Evolutionary conservation across 1,140 invertebrate species (phyloP).

Genomic region (Hydropsyche tenuis): DNA sequence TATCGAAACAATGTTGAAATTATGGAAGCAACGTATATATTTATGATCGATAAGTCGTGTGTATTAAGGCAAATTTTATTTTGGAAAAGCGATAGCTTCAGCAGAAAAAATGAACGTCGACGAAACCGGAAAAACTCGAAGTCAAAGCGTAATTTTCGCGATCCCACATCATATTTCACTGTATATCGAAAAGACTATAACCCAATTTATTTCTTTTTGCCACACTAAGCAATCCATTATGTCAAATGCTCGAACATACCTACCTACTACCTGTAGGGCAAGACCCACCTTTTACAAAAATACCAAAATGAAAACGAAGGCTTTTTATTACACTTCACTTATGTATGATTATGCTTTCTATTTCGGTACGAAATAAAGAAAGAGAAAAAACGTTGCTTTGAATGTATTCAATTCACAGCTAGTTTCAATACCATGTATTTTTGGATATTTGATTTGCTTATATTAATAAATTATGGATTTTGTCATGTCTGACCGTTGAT

Average conservation of each 20-base stretch:
- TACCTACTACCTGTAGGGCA: no score
- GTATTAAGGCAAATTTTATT: not conserved
- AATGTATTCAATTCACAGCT: no score
- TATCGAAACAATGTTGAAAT: no score
- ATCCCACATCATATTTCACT: constrained; percentile 25
- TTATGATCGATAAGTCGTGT: not conserved
- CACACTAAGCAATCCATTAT: constrained; percentile 25
- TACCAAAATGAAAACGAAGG: not conserved
- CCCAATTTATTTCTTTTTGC: constrained; percentile 29
- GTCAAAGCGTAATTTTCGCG: constrained; percentile 5
- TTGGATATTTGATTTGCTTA: no score
- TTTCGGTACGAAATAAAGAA: no score
- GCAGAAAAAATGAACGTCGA: not conserved
- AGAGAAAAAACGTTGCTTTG: no score
- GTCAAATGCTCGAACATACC: constrained; percentile 8
- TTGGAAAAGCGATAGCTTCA: no score
- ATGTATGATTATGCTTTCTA: not conserved
- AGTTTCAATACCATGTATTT: no score
- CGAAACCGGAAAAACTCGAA: not conserved
- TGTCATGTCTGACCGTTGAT: not conserved
- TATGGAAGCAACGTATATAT: no score
- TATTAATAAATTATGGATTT: not conserved
- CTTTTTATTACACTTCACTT: not conserved
- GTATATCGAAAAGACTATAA: constrained; percentile 1
- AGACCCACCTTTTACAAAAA: not conserved